phyloP scores from a whole-genome alignment of 2,888 invertebrate genomes.

The Phytoseiulus persimilis region DNA sequence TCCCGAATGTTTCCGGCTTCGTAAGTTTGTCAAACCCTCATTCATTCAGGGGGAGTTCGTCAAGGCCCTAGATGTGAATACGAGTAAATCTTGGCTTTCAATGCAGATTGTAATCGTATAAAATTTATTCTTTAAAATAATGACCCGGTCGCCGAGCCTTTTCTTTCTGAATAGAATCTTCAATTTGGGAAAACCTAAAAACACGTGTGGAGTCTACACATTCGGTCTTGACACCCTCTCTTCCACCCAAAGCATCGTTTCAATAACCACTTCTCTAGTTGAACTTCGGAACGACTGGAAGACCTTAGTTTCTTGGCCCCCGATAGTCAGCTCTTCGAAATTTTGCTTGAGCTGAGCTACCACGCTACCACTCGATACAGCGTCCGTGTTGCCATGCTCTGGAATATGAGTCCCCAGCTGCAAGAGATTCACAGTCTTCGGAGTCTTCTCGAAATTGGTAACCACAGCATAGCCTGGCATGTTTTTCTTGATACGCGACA shows the following conservation, averaged over 20 bases:
- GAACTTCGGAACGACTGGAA: not conserved
- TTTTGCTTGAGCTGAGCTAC: not conserved
- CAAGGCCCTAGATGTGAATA: too few relatives aligned
- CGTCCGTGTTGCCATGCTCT: not conserved
- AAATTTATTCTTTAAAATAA: not conserved
- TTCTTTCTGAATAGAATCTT: not conserved
- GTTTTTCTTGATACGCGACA: conserved; percentile 27
- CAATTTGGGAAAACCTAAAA: not conserved
- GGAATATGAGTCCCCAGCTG: not conserved
- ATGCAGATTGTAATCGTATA: not conserved
- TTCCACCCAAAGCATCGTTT: not conserved
- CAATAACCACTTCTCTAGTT: not conserved
- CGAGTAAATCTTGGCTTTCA: not conserved
- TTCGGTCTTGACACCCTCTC: not conserved
- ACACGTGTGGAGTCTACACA: not conserved
- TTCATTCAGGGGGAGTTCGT: too few relatives aligned
- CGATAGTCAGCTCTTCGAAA: not conserved
- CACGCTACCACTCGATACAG: not conserved
- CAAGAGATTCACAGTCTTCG: not conserved
- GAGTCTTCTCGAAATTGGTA: not conserved
- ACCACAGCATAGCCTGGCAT: not conserved
- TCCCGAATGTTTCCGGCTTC: too few relatives aligned
- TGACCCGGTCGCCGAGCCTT: not conserved
- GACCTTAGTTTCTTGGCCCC: not conserved
- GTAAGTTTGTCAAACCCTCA: too few relatives aligned